Percentiles rank a stretch among this genome's conserved stretches.
Conservation (phyloP, 1,140 invertebrate genomes). For the Drosophila trapezifrons region DNA sequence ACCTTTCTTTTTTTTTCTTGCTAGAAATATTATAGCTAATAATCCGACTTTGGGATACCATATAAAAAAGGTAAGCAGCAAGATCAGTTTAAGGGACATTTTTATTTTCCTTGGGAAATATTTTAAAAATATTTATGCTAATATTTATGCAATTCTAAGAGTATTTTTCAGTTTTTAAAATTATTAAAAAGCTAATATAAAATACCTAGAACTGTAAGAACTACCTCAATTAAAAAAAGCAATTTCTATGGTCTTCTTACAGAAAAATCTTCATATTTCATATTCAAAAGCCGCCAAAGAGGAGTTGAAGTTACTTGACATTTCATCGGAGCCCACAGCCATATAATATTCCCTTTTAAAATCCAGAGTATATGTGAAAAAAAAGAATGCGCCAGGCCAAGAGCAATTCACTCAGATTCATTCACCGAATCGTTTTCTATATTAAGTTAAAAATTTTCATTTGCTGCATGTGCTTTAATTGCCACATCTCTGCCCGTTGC, state of each 20-base stretch:
- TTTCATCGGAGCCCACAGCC: not conserved
- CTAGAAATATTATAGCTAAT: not conserved
- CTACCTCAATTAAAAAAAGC: not conserved
- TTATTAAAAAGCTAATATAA: not conserved
- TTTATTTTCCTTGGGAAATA: not conserved
- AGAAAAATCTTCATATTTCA: not conserved
- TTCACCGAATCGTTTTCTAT: conserved; percentile 47
- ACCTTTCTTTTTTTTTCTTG: not conserved
- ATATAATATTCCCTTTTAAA: not conserved
- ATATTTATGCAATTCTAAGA: not conserved
- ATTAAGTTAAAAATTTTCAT: conserved; percentile 76
- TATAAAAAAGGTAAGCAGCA: not conserved
- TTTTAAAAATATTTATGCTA: not conserved
- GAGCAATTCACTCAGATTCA: conserved; percentile 34
- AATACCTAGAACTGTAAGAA: not conserved
- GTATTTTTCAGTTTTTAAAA: not conserved
- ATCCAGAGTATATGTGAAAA: not conserved
- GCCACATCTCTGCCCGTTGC: not conserved
- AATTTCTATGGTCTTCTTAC: not conserved
- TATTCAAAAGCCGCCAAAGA: not conserved
- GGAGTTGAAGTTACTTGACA: not conserved
- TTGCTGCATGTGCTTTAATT: conserved; percentile 65
- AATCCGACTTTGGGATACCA: not conserved
- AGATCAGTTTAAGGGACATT: not conserved
- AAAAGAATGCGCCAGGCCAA: conserved; percentile 27